Base-by-base conservation (phyloP, 1,140 invertebrate genomes). In the Scaptomyza graminum region DNA sequence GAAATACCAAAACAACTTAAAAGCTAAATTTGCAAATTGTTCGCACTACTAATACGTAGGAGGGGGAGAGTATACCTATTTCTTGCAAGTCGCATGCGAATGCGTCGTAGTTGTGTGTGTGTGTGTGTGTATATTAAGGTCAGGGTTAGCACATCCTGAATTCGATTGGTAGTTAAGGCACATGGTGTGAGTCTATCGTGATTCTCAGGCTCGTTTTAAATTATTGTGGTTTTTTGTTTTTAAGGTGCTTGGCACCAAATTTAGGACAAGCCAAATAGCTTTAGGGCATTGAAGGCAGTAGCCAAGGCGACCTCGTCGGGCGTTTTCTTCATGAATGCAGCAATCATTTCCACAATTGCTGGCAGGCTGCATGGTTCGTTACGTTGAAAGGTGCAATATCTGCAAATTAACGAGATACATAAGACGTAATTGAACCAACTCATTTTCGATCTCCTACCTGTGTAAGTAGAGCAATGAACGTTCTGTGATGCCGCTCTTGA, bases 281-380 rank as follows among this genome's bases (percentile, higher is more conserved):
- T 98, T 34, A 98, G 93, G 64, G 98, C 97, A 93, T 98, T 99
- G 89, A 97, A 97, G 52, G 98, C 97, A 8, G 97, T 98, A 39
- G 96, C 95, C 61, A 98, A 92, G 1, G 98, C 98, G 13, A 99
- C 96, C 92, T 98, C 97, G 92, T 97, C 97, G 0, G 97, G 96
- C 31, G 94, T 94, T 90, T 95, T 96, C 57, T 94, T 94, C 93
- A 98, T 95, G 91, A 98, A 97, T 25, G 96, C 97, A 16, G 97
- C 97, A 66, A 99, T 95, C 94, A 99, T 96, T 93, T 99, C 98
- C 13, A 98, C 96, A 54, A 97, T 96, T 31, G 97, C 96, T 12
- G 97, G 97, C 60, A 99, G 93, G 13, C 97, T 97, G 92, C 97
- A 98, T 0, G 98, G 98, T 92, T 99, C 98, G 90, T 99, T 99